Percentiles rank a stretch among this genome's conserved stretches.
Evolutionary conservation across 2,113 vertebrate genomes (phyloP).

Genomic region (Urocolius indicus): DNA sequence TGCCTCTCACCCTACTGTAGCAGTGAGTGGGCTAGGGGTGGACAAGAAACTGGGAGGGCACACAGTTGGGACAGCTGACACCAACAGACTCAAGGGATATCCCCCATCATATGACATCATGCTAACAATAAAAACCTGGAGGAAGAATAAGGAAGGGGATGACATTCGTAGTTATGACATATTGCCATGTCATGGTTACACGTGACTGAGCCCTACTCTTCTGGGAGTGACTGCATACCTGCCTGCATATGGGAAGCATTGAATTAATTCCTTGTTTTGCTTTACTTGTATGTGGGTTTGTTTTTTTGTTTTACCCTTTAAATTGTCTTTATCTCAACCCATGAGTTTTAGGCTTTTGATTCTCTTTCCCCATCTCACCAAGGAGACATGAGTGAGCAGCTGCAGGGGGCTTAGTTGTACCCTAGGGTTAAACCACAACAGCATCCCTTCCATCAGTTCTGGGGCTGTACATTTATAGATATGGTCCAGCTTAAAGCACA

Average conservation of each 20-base stretch:
- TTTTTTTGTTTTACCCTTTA: neutral
- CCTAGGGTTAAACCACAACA: neutral
- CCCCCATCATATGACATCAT: no score
- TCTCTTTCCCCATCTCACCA: neutral
- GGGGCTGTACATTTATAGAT: neutral
- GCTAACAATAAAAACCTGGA: neutral
- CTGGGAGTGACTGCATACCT: neutral
- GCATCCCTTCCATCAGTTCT: neutral
- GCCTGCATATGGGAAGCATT: neutral
- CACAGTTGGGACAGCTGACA: neutral
- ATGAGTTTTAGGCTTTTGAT: neutral
- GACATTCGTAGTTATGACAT: fast-evolving
- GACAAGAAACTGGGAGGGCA: neutral
- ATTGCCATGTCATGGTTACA: neutral
- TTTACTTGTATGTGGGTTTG: neutral
- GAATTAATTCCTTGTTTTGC: neutral
- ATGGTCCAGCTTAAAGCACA: neutral
- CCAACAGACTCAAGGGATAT: neutral
- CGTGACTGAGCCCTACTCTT: neutral
- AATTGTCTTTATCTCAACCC: neutral
- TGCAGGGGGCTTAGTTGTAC: neutral
- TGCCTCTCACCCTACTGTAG: neutral
- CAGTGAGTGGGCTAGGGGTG: neutral
- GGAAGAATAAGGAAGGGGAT: neutral
- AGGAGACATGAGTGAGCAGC: neutral